These are phyloP conservation scores for Labrus mixtus DNA, from an alignment of 2,113 vertebrate species.

Conservation along the genomic window DNA sequence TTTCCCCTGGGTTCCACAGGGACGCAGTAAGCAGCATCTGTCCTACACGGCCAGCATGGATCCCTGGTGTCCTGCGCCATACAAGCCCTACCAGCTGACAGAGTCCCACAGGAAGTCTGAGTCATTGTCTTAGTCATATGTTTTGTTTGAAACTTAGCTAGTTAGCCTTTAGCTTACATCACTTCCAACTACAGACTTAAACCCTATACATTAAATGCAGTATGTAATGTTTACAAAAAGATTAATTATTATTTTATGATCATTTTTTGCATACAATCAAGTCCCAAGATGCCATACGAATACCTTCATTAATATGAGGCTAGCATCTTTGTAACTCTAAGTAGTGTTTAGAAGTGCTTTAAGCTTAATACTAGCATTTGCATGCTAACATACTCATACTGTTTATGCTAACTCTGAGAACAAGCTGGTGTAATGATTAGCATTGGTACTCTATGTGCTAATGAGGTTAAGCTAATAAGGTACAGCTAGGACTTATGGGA, in stretches of 20 bases:
- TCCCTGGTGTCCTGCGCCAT: slow-evolving; percentile 46
- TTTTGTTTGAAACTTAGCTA: slow-evolving; percentile 50
- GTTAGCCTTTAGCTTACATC: neutral
- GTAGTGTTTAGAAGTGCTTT: no score
- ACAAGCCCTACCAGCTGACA: slow-evolving; percentile 39
- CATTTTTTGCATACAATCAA: neutral
- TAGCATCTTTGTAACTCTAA: no score
- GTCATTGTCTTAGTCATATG: slow-evolving; percentile 25
- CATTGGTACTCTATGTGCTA: no score
- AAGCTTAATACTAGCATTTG: no score
- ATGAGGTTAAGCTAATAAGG: no score
- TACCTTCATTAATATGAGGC: no score
- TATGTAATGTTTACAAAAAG: neutral
- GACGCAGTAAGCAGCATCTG: slow-evolving; percentile 57
- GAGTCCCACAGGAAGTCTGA: slow-evolving; percentile 44
- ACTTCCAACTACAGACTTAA: neutral
- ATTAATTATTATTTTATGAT: no score
- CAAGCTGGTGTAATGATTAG: no score
- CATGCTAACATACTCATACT: no score
- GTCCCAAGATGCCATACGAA: no score
- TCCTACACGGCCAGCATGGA: slow-evolving; percentile 40
- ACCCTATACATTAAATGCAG: neutral
- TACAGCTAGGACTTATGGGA: no score
- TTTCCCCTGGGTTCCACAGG: slow-evolving; percentile 55
- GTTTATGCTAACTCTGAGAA: no score